Conservation (phyloP, 1,140 invertebrate species). For the Trachelipus rathkii region DNA sequence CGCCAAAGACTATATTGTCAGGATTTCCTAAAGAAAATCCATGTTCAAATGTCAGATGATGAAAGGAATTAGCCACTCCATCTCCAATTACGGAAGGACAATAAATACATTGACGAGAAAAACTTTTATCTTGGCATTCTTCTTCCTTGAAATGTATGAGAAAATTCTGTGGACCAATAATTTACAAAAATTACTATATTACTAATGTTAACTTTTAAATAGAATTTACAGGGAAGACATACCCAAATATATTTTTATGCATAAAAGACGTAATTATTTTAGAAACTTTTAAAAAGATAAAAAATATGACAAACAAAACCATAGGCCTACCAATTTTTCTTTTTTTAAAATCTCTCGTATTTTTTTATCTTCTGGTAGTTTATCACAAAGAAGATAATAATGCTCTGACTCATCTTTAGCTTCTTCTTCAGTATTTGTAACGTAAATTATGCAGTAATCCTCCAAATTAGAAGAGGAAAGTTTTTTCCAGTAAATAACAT, state of each 20-base stretch:
- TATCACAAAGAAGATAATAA: conserved; percentile 75
- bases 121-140: conserved; percentile 71
- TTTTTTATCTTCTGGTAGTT: conserved; percentile 72
- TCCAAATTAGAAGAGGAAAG: background rate
- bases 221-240: too few relatives aligned
- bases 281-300: too few relatives aligned
- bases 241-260: too few relatives aligned
- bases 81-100: conserved; percentile 60
- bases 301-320: too few relatives aligned
- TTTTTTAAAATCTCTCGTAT: conserved; percentile 61
- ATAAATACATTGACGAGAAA: conserved; percentile 73
- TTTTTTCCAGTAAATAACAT: conserved; percentile 6
- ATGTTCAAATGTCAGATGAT: conserved; percentile 76
- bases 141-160: conserved; percentile 68
- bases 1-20: conserved; percentile 81
- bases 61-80: conserved; percentile 65
- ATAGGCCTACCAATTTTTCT: conserved; percentile 58
- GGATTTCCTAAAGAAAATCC: conserved; percentile 82
- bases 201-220: too few relatives aligned
- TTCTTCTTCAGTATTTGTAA: background rate
- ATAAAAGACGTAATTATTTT: too few relatives aligned
- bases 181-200: too few relatives aligned
- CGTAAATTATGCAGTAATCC: background rate
- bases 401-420: conserved; percentile 48
- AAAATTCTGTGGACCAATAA: conserved; percentile 55